Evolutionary conservation across 2,888 invertebrate species (phyloP).

Genomic region (Amblyjoppa proteus): DNA sequence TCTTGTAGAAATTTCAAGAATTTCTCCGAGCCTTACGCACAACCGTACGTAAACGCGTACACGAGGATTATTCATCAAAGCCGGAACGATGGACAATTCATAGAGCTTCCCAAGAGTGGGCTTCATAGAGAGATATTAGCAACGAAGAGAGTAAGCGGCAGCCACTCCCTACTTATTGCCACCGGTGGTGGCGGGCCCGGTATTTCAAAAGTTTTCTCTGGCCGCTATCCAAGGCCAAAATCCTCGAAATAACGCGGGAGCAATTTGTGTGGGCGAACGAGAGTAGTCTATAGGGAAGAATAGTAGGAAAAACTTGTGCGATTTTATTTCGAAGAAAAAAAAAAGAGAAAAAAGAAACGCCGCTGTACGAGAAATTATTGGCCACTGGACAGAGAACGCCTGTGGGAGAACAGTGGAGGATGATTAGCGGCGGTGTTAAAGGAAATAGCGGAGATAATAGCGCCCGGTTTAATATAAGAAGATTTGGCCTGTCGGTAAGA

Average conservation of each 20-base stretch:
- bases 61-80: slow-evolving; percentile 13
- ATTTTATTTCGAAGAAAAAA: neutral
- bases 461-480: too few species aligned
- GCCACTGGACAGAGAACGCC: too few species aligned
- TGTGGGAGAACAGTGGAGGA: too few species aligned
- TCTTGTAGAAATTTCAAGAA: slow-evolving; percentile 20
- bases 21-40: neutral
- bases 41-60: neutral
- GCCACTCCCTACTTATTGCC: slow-evolving; percentile 31
- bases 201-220: slow-evolving; percentile 83
- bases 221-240: slow-evolving; percentile 81
- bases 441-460: too few species aligned
- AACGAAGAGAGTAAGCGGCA: slow-evolving; percentile 61
- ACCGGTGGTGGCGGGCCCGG: slow-evolving; percentile 67
- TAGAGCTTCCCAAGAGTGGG: neutral
- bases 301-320: slow-evolving; percentile 12
- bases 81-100: slow-evolving; percentile 17
- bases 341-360: too few species aligned
- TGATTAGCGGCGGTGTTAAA: too few species aligned
- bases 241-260: slow-evolving; percentile 81
- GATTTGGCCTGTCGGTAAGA: neutral
- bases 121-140: slow-evolving; percentile 8
- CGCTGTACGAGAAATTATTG: too few species aligned
- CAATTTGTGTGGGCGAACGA: slow-evolving; percentile 80
- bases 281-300: slow-evolving; percentile 41